Evolutionary conservation across 2,797 vertebrate species (phyloP).

Genomic region (Amblyraja radiata): DNA sequence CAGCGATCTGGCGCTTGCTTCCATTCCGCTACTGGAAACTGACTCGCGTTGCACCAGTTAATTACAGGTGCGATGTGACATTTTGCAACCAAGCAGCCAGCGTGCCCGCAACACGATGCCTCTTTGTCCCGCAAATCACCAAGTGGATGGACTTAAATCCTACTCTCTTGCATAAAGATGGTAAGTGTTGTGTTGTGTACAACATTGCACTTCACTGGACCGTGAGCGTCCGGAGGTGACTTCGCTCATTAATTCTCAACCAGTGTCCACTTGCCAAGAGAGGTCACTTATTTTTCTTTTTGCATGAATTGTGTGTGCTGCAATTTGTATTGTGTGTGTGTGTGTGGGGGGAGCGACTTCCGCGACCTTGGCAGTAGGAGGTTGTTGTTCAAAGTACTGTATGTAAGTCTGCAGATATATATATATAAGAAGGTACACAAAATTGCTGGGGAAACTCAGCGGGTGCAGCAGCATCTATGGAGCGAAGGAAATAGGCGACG

Average conservation of each 20-base stretch:
- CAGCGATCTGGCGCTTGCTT: neutral
- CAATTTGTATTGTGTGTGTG: neutral
- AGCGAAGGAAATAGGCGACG: no score
- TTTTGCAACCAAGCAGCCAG: neutral
- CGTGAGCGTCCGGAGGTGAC: neutral
- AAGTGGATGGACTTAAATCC: neutral
- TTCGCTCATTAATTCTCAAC: neutral
- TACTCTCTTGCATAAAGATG: constrained; percentile 27
- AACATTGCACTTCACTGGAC: neutral
- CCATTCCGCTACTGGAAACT: neutral
- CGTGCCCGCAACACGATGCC: neutral
- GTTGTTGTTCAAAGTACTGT: neutral
- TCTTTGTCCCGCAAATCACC: neutral
- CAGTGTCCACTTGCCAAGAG: neutral
- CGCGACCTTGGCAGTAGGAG: neutral
- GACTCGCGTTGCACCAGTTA: neutral
- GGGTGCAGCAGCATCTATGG: no score
- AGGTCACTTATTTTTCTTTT: neutral
- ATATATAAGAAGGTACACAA: no score
- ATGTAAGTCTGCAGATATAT: neutral
- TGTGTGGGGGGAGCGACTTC: no score
- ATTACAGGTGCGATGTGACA: neutral
- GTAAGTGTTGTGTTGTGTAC: constrained; percentile 28
- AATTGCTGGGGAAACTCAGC: no score
- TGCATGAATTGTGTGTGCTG: neutral